Percentiles rank a stretch among this genome's conserved stretches.
phyloP scores from a whole-genome alignment of 2,888 invertebrate genomes.

The Lasiommata megera region DNA sequence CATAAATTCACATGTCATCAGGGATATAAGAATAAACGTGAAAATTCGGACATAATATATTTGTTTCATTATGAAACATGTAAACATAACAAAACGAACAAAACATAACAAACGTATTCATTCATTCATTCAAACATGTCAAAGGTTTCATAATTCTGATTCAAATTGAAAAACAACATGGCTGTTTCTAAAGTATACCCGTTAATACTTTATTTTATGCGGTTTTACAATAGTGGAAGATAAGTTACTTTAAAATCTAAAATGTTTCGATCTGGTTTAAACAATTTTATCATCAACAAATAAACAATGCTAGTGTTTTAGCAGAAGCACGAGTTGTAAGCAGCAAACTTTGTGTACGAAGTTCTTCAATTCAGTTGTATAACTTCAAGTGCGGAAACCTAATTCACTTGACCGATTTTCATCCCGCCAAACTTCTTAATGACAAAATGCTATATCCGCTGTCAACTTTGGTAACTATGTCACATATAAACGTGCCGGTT shows the following conservation, averaged over 20 bases:
- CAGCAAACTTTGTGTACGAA: background rate
- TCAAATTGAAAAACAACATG: too few species aligned
- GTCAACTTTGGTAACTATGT: background rate
- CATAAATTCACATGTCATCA: too few species aligned
- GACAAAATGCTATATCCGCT: background rate
- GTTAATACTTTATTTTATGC: background rate
- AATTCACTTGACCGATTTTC: slow-evolving; percentile 13
- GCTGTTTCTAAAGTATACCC: too few species aligned
- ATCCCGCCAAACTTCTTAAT: slow-evolving; percentile 6
- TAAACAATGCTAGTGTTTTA: background rate
- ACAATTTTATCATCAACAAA: background rate
- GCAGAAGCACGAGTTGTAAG: background rate
- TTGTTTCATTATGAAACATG: too few species aligned
- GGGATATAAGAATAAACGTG: too few species aligned
- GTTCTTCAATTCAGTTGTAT: background rate
- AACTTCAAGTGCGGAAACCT: slow-evolving; percentile 5
- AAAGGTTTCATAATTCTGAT: too few species aligned
- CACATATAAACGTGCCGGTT: too few species aligned
- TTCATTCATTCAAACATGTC: too few species aligned
- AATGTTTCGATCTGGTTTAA: background rate
- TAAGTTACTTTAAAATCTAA: background rate
- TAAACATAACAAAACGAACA: too few species aligned
- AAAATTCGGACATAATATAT: too few species aligned
- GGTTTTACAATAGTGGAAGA: background rate
- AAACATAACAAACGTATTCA: too few species aligned